Conservation (phyloP, 2,797 vertebrate genomes). For the Gadopsis bispinosus region DNA sequence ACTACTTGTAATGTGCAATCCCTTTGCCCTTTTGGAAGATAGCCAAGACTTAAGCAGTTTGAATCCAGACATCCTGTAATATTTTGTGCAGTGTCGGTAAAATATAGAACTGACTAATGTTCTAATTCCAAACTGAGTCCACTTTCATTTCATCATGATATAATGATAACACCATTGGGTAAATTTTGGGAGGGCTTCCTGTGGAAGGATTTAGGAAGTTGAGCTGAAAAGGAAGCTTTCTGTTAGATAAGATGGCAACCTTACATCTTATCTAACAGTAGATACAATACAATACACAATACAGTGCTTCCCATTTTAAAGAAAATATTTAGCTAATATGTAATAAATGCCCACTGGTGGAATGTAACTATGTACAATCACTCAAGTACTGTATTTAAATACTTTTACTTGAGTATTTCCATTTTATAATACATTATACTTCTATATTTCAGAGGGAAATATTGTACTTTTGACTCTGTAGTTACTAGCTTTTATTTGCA, state of each 20-base stretch:
- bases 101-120: neutral
- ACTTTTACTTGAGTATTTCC: neutral
- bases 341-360: neutral
- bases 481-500: neutral
- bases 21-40: neutral
- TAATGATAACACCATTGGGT: neutral
- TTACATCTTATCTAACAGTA: neutral
- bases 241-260: constrained; percentile 7
- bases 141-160: neutral
- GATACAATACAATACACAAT: neutral
- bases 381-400: too few species aligned
- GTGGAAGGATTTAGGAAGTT: neutral
- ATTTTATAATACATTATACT: neutral
- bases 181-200: constrained; percentile 2
- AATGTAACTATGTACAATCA: neutral
- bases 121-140: neutral
- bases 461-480: neutral
- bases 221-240: constrained; percentile 22
- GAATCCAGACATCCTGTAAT: neutral
- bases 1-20: neutral
- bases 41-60: neutral
- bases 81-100: too few species aligned
- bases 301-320: neutral
- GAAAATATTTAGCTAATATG: neutral
- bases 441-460: neutral